Percentiles rank a stretch among this genome's conserved stretches.
Evolutionary conservation across 2,113 vertebrate species (phyloP).

Genomic region (Lophura nycthemera): DNA sequence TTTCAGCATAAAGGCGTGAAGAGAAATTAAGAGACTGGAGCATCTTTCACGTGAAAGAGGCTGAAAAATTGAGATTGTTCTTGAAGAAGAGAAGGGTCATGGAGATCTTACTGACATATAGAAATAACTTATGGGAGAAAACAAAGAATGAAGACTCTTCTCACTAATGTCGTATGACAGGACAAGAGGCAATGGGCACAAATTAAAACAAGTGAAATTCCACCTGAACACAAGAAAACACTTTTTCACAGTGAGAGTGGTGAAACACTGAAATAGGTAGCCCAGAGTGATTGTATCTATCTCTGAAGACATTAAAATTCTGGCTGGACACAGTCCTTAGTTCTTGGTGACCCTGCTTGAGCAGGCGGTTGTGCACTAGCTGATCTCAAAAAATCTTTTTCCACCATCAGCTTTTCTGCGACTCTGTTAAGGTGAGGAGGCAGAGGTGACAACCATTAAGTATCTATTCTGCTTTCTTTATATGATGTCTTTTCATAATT

Average conservation of each 20-base stretch:
- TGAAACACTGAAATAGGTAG: not conserved
- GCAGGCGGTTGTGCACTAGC: not conserved
- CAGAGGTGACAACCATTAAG: not conserved
- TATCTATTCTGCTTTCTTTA: not conserved
- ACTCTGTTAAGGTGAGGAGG: not conserved
- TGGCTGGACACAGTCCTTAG: rapidly evolving
- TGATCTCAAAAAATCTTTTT: not conserved
- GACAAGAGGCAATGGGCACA: not conserved
- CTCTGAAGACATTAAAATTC: not conserved
- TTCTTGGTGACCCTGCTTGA: not conserved
- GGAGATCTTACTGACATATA: not conserved
- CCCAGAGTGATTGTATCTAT: rapidly evolving
- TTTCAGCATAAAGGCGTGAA: not conserved
- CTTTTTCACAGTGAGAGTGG: not conserved
- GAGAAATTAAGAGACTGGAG: not conserved
- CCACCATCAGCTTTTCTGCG: not conserved
- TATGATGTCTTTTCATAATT: not conserved
- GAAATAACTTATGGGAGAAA: not conserved
- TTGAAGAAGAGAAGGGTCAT: not conserved
- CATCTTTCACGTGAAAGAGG: not conserved
- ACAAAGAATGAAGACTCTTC: not conserved
- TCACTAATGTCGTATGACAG: not conserved
- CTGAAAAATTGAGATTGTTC: not conserved
- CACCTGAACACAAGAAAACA: not conserved
- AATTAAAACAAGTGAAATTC: not conserved